phyloP scores from a whole-genome alignment of 2,113 vertebrate genomes.

The Alosa alosa region DNA sequence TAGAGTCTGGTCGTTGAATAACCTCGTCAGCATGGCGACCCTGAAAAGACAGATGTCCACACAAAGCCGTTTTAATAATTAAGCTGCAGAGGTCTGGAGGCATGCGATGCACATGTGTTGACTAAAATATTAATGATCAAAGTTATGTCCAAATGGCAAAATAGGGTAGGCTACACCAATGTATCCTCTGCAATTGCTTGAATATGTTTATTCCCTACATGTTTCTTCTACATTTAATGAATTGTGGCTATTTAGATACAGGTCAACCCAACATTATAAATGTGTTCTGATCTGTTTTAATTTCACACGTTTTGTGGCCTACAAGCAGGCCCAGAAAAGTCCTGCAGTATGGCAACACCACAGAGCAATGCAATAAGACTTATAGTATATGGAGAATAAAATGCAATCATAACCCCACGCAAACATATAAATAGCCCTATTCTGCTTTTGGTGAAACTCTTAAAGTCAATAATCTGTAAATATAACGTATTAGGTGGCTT shows the following conservation, averaged over 20 bases:
- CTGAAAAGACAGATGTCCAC: conserved; percentile 45
- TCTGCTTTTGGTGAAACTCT: too few relatives aligned
- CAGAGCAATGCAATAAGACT: too few relatives aligned
- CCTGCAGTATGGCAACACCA: too few relatives aligned
- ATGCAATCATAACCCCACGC: too few relatives aligned
- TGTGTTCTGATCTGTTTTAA: too few relatives aligned
- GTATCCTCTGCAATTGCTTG: background rate
- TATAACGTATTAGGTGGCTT: too few relatives aligned
- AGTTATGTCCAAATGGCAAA: conserved; percentile 17
- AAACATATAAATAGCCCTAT: too few relatives aligned
- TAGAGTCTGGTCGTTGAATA: conserved; percentile 93
- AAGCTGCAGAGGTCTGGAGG: background rate
- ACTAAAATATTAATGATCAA: conserved; percentile 3
- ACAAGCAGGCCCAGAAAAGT: too few relatives aligned
- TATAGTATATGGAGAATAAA: too few relatives aligned
- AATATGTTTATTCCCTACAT: background rate
- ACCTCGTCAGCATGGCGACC: conserved; percentile 91
- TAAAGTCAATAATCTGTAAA: too few relatives aligned
- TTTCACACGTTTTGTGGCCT: too few relatives aligned
- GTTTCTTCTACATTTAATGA: too few relatives aligned
- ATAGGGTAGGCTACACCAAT: background rate
- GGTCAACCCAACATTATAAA: background rate
- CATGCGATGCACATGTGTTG: conserved; percentile 11
- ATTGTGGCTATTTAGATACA: background rate
- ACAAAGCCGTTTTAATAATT: background rate